Evolutionary conservation across 2,113 vertebrate genomes (phyloP).

Genomic region (Nothoprocta pentlandii): DNA sequence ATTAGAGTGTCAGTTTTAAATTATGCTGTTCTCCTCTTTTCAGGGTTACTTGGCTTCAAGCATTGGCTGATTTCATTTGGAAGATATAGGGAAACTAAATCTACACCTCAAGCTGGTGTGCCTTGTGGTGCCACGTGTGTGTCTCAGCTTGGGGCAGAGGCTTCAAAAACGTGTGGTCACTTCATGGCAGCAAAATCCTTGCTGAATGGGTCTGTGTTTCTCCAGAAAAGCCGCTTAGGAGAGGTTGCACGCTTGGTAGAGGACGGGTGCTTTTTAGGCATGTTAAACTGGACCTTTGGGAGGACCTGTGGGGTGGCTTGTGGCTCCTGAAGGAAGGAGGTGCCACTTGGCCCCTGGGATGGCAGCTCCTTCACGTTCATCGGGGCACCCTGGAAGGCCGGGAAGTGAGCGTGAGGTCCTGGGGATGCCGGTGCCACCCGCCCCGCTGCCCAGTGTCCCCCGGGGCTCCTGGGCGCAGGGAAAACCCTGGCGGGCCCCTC

Average conservation of each 20-base stretch:
- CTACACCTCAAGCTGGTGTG: background rate
- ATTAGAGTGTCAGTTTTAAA: constrained; percentile 11
- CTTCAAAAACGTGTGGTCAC: background rate
- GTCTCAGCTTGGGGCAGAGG: background rate
- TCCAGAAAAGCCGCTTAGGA: background rate
- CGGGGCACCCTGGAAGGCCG: constrained; percentile 45
- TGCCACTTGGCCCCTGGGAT: constrained; percentile 31
- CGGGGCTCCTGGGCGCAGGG: background rate
- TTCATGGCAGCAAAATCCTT: background rate
- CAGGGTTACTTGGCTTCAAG: background rate
- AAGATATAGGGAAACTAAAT: background rate
- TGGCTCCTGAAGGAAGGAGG: background rate
- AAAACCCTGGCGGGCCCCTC: background rate
- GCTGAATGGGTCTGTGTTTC: background rate
- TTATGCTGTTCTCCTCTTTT: background rate
- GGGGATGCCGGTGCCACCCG: too few relatives aligned
- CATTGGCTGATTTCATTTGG: constrained; percentile 1
- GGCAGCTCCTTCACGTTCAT: constrained; percentile 44
- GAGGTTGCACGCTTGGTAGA: rapidly evolving
- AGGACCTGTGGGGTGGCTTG: background rate
- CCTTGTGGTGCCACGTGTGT: background rate
- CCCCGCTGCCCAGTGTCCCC: background rate
- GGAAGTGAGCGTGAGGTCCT: background rate
- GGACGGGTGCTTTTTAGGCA: background rate
- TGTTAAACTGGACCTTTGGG: background rate